phyloP scores from a whole-genome alignment of 37 sponge, comb jelly and placozoan species.

The Ianthella basta region DNA sequence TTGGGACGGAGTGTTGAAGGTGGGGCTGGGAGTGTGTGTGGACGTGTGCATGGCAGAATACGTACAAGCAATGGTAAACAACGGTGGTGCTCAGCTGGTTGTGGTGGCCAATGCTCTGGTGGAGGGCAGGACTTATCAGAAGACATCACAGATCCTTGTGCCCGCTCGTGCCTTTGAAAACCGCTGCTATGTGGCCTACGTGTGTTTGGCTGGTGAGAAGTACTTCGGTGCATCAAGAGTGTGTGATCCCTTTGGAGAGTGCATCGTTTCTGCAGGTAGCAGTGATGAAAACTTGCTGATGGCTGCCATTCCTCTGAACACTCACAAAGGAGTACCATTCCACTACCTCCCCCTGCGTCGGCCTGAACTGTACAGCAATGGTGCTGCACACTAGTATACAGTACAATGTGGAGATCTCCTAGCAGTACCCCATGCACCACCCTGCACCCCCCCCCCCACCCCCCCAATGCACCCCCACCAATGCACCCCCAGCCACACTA shows the following conservation, averaged over 20 bases:
- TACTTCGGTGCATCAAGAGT: slow-evolving; percentile 25
- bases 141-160: slow-evolving; percentile 11
- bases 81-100: slow-evolving; percentile 33
- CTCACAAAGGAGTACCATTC: slow-evolving; percentile 11
- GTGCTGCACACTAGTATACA: background rate
- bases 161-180: slow-evolving; percentile 46
- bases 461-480: too few relatives aligned
- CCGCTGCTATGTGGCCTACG: slow-evolving; percentile 45
- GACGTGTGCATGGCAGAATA: slow-evolving; percentile 50
- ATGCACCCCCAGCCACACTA: too few relatives aligned
- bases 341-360: slow-evolving; percentile 31
- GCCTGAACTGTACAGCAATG: slow-evolving; percentile 24
- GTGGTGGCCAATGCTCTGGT: slow-evolving; percentile 28
- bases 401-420: slow-evolving; percentile 38
- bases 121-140: slow-evolving; percentile 15
- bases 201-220: slow-evolving; percentile 38
- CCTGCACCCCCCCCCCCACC: too few relatives aligned
- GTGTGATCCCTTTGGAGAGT: slow-evolving; percentile 39
- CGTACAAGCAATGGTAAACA: slow-evolving; percentile 25
- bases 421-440: too few relatives aligned
- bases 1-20: slow-evolving; percentile 38
- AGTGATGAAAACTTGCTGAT: slow-evolving; percentile 33
- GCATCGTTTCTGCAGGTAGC: slow-evolving; percentile 26
- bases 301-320: slow-evolving; percentile 36
- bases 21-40: slow-evolving; percentile 43